Evolutionary conservation across 2,888 invertebrate species (phyloP), one percentile per base, ranked within the genome.

Genomic region (Amblyteles armatorius): DNA sequence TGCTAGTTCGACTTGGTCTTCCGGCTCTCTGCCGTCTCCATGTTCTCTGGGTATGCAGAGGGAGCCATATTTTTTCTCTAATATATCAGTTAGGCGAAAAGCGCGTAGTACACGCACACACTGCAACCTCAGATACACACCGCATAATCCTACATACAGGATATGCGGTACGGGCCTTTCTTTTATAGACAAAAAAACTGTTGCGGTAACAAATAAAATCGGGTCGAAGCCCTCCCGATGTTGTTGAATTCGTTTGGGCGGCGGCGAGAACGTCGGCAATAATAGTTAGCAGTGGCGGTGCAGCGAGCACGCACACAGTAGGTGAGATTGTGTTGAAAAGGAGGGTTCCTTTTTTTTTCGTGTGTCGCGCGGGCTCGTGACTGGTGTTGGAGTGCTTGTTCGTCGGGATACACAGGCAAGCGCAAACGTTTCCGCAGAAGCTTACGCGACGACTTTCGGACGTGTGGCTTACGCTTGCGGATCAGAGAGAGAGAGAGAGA

Each of bases 11-110:
- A 50, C 74, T 44, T 44, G 63, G 65, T 63, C 65, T 65, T 74
- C 65, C 74, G 11, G 36, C 74, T 65, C 74, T 77, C 67, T 16
- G 36, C 71, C 55, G 60, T 84, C 67, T 77, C 67, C 76, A 72
- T 79, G 79, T 72, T 94, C 95, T 94, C 94, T 94, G 63, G 95
- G 95, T 94, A 94, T 94, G 93, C 93, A 94, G 95, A 94, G 94
- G 94, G 94, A 95, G 95, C 95, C 95, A 95, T 94, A 94, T 95
- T 95, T 95, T 95, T 94, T n/a, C n/a, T 91, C 94, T 94, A 65
- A 76, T 76, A 94, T 94, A 94, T 94, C 94, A 94, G 94, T 94
- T 94, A 94, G 94, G 94, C 94, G 94, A 94, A 94, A 91, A 92
- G 90, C 91, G 91, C 91, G 92, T 90, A 92, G 84, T 85, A 85